Evolutionary conservation across 2,113 vertebrate genomes (phyloP), one percentile per base, ranked within the genome.

Genomic region (Ictalurus furcatus): DNA sequence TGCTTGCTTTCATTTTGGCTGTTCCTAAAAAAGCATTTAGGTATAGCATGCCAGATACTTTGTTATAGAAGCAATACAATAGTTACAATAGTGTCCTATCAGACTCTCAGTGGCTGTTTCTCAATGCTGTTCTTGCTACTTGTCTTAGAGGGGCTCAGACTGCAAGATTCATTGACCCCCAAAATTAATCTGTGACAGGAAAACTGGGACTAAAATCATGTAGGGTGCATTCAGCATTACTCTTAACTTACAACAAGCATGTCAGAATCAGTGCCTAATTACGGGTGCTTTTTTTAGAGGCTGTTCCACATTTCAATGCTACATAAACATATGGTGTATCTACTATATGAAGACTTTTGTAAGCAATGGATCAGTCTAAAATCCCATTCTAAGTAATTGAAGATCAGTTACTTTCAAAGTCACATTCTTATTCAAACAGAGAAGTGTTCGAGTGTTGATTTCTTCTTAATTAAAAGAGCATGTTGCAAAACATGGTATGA

Each of bases 391-490:
- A 67, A 52, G 11, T 2, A 44, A 8, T 0, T 48, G 16, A 63
- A 52, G 21, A 80, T 82, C 30, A 71, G 13, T 69, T 69, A 4
- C n/a, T 30, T 69, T 69, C n/a, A 71, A 71, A 40, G 34, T 40
- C 71, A 74, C 34, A 74, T 74, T 34, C 67, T 34, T 69, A 17
- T 88, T 89, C 91, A 90, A 94, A 28, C 0, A 3, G 71, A 58
- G 37, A 12, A 6, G 8, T n/a, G 88, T 73, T 83, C 34, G 93
- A 93, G 85, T 88, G 91, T 92, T 94, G 91, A 91, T 82, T 90
- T 93, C 92, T 92, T 90, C 91, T 91, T 96, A 97, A 97, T 96
- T 96, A 96, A 97, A 96, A 94, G 93, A 92, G 94, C 93, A 93
- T 90, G 81, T 96, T 96, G 95, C 92, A 95, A 94, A 93, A 93